Evolutionary conservation across 37 sponge, comb jelly and placozoan genomes (phyloP), one percentile per base, ranked within the genome.

Genomic region (Eunapius fragilis): DNA sequence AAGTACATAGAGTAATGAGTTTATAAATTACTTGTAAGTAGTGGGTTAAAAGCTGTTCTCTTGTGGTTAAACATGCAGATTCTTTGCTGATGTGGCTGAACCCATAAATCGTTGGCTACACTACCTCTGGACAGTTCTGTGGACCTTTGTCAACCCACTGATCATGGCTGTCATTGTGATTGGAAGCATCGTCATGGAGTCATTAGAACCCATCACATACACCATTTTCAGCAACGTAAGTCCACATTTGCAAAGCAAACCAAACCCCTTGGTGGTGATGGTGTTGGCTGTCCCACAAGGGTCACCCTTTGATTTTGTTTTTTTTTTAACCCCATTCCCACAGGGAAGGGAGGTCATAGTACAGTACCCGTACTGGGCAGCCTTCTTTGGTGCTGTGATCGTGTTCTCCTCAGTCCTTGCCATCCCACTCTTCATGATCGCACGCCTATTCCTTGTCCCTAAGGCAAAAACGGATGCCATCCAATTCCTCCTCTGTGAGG

Each of bases 161-260:
- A 68, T 94, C 36, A 92, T 98, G 92, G 47, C 93, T 14, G 75
- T 95, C 74, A 94, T 98, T 36, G 90, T 98, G 75, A 47, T 90
- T 13, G 90, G 92, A 28, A 94, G 92, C 67, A 26, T 94, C 35
- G 31, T 92, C 14, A 73, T 50, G 27, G 88, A 92, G 37, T 73
- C 92, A 11, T 35, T 86, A 25, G 36, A 94, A 3, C 90, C 95
- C 49, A 85, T 94, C 49, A 37, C 77, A 6, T 98, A 98, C 67
- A 71, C 67, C 9, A 77, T 82, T 19, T 94, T 87, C 74, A 71
- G 19, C 27, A 50, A 93, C 77, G 91, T 87, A 41, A 87, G 82
- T 67, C 28, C 28, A 6, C 41, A 41, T 41, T 41, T n/a, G n/a
- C n/a, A n/a, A n/a, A n/a, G n/a, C n/a, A n/a, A n/a, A n/a, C n/a